phyloP scores from a whole-genome alignment of 1,140 invertebrate genomes.

The Achatina immaculata region DNA sequence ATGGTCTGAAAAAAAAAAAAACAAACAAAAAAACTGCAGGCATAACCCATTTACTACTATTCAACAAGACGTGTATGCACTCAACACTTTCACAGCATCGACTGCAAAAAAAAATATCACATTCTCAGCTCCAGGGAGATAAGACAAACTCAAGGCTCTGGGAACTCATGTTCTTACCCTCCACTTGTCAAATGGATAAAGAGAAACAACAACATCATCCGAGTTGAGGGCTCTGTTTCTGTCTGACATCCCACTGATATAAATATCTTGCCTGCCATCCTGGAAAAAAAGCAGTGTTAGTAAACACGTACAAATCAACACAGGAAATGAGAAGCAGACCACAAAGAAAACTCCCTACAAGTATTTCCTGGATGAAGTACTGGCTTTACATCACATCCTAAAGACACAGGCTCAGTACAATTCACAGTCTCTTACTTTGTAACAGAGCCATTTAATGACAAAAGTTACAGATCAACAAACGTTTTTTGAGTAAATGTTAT shows the following conservation, averaged over 20 bases:
- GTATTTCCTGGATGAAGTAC: neutral
- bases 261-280: slow-evolving; percentile 79
- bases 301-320: neutral
- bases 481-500: too few relatives aligned
- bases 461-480: neutral
- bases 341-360: neutral
- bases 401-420: neutral
- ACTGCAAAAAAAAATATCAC: too few relatives aligned
- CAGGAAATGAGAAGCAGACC: neutral
- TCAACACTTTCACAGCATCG: too few relatives aligned
- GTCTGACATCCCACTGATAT: slow-evolving; percentile 79
- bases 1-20: too few relatives aligned
- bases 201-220: slow-evolving; percentile 81
- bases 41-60: too few relatives aligned
- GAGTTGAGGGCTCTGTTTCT: slow-evolving; percentile 85
- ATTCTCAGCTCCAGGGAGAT: too few relatives aligned
- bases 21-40: too few relatives aligned
- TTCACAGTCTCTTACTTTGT: neutral
- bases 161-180: slow-evolving; percentile 54
- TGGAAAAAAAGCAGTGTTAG: slow-evolving; percentile 48
- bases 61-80: too few relatives aligned
- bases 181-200: slow-evolving; percentile 73
- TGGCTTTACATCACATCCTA: neutral
- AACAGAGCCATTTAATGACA: neutral
- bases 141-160: too few relatives aligned